These are phyloP conservation scores for Caenorhabditis wallacei DNA, from an alignment of 2,888 invertebrate species.

Conservation along the genomic window DNA sequence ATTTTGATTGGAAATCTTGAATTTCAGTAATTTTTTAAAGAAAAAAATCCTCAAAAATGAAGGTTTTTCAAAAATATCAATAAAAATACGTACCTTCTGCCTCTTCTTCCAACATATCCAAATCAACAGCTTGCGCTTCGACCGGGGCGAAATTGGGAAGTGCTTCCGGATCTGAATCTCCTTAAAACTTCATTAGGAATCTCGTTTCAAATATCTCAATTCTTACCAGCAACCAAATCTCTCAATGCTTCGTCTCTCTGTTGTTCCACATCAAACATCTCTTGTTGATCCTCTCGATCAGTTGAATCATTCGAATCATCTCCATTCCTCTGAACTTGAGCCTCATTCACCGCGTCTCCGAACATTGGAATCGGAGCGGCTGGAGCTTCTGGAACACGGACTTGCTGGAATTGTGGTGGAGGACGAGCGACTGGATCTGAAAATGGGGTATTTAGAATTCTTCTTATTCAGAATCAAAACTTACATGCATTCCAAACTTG, in stretches of 20 bases:
- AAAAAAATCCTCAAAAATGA: too few relatives aligned
- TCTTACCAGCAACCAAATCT: conserved; percentile 50
- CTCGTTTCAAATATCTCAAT: background rate
- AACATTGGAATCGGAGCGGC: conserved; percentile 40
- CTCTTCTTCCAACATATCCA: conserved; percentile 52
- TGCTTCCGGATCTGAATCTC: conserved; percentile 41
- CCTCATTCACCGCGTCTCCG: conserved; percentile 45
- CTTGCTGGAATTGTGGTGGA: background rate
- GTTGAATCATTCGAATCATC: conserved; percentile 54
- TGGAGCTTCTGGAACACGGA: background rate
- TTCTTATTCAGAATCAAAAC: background rate
- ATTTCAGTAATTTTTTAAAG: too few relatives aligned
- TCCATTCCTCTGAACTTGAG: conserved; percentile 43
- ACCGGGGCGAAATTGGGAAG: conserved; percentile 53
- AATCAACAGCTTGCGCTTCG: conserved; percentile 44
- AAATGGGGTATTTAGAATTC: background rate
- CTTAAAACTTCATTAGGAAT: background rate
- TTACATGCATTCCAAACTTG: conserved; percentile 11
- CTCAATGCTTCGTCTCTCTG: conserved; percentile 27
- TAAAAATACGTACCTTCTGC: conserved; percentile 4
- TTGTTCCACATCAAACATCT: conserved; percentile 45
- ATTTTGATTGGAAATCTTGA: too few relatives aligned
- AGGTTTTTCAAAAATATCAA: too few relatives aligned
- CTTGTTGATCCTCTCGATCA: conserved; percentile 25
- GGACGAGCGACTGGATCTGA: background rate